A percentile compares a stretch with the other conserved stretches of the same genome.
Evolutionary conservation across 1,140 invertebrate genomes (phyloP).

Genomic region (Adoxophyes honmai): DNA sequence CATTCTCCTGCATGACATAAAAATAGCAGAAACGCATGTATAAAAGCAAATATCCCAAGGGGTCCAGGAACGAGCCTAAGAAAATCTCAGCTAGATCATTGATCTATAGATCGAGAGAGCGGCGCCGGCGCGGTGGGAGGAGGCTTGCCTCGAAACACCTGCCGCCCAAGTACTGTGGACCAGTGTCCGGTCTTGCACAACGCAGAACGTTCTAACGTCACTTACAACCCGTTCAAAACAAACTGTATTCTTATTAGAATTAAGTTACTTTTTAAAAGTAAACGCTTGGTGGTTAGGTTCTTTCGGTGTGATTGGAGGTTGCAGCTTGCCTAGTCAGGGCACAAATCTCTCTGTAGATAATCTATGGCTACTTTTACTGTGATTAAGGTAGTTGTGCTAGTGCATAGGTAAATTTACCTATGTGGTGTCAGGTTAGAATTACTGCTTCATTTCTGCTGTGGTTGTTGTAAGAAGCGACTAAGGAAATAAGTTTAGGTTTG

Average conservation of each 20-base stretch:
- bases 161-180: constrained; percentile 71
- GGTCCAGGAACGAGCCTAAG: constrained; percentile 38
- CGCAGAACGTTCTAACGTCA: constrained; percentile 1
- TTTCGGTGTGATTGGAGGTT: constrained; percentile 19
- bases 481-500: no score
- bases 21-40: background rate
- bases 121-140: constrained; percentile 66
- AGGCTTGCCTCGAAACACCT: constrained; percentile 66
- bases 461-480: no score
- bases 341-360: constrained; percentile 66
- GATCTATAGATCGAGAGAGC: constrained; percentile 62
- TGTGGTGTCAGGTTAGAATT: no score
- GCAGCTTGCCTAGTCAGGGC: constrained; percentile 56
- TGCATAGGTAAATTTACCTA: constrained; percentile 49
- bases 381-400: constrained; percentile 36
- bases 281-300: constrained; percentile 11
- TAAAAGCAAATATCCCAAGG: constrained; percentile 14
- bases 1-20: background rate
- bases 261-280: constrained; percentile 31
- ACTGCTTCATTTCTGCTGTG: no score
- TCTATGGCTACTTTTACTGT: constrained; percentile 62
- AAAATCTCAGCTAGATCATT: constrained; percentile 70
- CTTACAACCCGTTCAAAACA: constrained; percentile 26
- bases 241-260: constrained; percentile 30
- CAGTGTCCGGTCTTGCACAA: constrained; percentile 35